Evolutionary conservation across 2,888 invertebrate genomes (phyloP).

Genomic region (Xestia sexstrigata): DNA sequence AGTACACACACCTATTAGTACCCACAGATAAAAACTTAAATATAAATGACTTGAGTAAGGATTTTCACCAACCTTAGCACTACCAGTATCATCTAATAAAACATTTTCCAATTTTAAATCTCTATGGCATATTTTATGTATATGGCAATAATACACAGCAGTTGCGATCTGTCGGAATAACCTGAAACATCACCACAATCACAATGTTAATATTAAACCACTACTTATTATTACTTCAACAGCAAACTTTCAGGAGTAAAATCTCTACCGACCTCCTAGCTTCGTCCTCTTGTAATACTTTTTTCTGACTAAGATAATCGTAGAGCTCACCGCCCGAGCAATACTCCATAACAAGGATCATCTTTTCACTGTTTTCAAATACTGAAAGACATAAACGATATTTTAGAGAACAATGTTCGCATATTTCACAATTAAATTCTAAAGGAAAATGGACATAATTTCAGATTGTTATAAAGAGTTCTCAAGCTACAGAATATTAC

Average conservation of each 20-base stretch:
- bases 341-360: constrained; percentile 99
- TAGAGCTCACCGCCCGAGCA: constrained; percentile 99
- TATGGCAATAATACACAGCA: constrained; percentile 99
- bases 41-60: background rate
- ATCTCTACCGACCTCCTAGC: constrained; percentile 91
- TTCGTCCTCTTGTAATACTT: constrained; percentile 97
- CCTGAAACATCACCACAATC: constrained; percentile 83
- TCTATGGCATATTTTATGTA: constrained; percentile 99
- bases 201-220: background rate
- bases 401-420: constrained; percentile 31
- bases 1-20: background rate
- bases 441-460: constrained; percentile 20
- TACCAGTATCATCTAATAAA: constrained; percentile 97
- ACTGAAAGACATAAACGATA: constrained; percentile 91
- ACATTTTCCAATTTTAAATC: constrained; percentile 99
- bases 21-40: background rate
- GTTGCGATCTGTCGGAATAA: constrained; percentile 99
- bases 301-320: constrained; percentile 98
- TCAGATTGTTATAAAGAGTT: constrained; percentile 13
- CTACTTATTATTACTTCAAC: background rate
- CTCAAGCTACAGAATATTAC: constrained; percentile 23
- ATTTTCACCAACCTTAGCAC: constrained; percentile 94
- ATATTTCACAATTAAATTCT: constrained; percentile 13
- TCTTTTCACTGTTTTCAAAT: constrained; percentile 99
- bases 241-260: background rate